A percentile compares a stretch with the other conserved stretches of the same genome.
Evolutionary conservation across 2,888 invertebrate species (phyloP).

Genomic region (Drosophila koepferae): DNA sequence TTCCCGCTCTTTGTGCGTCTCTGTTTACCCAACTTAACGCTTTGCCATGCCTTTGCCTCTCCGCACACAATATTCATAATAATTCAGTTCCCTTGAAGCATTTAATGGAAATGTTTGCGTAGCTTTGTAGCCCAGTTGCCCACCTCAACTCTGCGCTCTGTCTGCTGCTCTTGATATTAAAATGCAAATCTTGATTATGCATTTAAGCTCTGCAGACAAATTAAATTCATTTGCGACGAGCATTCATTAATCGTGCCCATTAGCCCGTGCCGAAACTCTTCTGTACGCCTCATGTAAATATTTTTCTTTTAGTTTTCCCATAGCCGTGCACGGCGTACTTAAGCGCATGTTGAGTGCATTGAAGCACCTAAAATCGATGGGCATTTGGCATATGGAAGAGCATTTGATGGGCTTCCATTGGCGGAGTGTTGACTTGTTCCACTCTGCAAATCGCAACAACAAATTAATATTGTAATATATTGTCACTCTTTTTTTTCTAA

Average conservation of each 20-base stretch:
- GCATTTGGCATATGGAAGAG: conserved; percentile 66
- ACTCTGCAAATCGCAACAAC: conserved; percentile 51
- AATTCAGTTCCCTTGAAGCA: conserved; percentile 39
- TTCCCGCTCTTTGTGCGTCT: conserved; percentile 56
- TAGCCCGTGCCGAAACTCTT: conserved; percentile 2
- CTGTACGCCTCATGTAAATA: conserved; percentile 7
- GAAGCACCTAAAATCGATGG: conserved; percentile 71
- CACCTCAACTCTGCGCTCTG: background rate
- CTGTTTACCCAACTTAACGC: conserved; percentile 67
- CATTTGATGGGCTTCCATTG: conserved; percentile 68
- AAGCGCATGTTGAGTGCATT: conserved; percentile 15
- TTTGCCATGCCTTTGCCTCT: conserved; percentile 35
- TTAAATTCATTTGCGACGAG: conserved; percentile 59
- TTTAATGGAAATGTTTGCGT: conserved; percentile 77
- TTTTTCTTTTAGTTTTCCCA: conserved; percentile 4
- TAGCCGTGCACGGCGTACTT: background rate
- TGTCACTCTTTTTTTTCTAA: conserved; percentile 26
- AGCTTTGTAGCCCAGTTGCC: conserved; percentile 56
- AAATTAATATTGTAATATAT: conserved; percentile 71
- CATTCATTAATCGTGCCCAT: conserved; percentile 11
- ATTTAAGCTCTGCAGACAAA: conserved; percentile 58
- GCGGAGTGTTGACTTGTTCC: conserved; percentile 68
- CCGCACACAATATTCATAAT: conserved; percentile 33
- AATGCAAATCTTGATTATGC: conserved; percentile 73
- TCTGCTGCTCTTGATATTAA: conserved; percentile 45